Base-by-base conservation (phyloP, 2,113 vertebrate genomes). In the Lanius ludovicianus region DNA sequence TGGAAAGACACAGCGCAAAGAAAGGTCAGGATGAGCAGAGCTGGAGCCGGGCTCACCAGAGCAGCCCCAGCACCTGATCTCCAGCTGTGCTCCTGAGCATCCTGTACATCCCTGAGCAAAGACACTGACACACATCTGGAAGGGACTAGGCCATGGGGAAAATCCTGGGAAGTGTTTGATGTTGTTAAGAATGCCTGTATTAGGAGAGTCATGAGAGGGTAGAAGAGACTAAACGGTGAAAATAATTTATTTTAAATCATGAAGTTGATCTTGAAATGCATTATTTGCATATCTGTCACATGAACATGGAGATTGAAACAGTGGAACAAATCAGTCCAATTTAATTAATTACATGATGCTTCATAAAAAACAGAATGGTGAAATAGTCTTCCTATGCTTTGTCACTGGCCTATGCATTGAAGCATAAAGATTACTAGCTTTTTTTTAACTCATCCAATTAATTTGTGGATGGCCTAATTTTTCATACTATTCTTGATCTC, bases 331-430 rank as follows among this genome's bases (percentile, higher is more conserved):
- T 92, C 33, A 56, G 89, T 71, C 86, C 33, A 77, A 63, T 81
- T 84, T 81, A 68, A 92, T 94, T 77, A 88, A 77, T 90, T 86
- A 74, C 7, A 52, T 59, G 30, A 89, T 86, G 64, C 77, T 92
- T 92, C 76, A 89, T 27, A 90, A 47, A 41, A 86, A 94, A 81
- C 2, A 2, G 19, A 67, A 59, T 31, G 16, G 93, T 63, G 31
- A 90, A 84, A 81, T 35, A 56, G 28, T 67, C 50, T 57, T 92
- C 31, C 41, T 55, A 63, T 0, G 7, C 7, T 19, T 60, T 47
- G 28, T 37, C 18, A 67, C 41, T 46, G 81, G 37, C 42, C 59
- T 74, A 27, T 44, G 50, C 41, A 56, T 15, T 1, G 27, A 93
- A 85, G 69, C 64, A 84, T 78, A 56, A 95, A 81, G 30, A 68